Conservation (phyloP, 2,888 invertebrate species). For the Octodonta nipae region DNA sequence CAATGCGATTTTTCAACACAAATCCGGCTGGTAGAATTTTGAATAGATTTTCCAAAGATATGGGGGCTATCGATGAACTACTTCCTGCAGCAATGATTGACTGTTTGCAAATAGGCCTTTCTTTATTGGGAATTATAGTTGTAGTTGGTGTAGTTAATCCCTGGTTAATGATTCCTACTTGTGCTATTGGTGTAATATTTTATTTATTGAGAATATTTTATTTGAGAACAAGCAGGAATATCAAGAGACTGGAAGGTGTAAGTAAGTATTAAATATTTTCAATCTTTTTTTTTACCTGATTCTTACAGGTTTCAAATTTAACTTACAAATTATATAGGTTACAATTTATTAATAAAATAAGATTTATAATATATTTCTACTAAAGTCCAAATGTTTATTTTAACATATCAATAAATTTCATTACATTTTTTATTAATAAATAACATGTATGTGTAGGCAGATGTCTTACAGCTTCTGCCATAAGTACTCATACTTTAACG, state of each 20-base stretch:
- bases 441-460: too few relatives aligned
- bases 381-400: too few relatives aligned
- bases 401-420: too few relatives aligned
- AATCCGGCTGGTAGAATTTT: slow-evolving; percentile 50
- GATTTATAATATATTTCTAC: too few relatives aligned
- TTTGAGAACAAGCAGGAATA: slow-evolving; percentile 58
- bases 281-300: too few relatives aligned
- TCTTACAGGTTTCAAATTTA: too few relatives aligned
- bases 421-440: too few relatives aligned
- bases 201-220: slow-evolving; percentile 53
- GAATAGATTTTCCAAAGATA: slow-evolving; percentile 59
- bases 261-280: too few relatives aligned
- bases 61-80: slow-evolving; percentile 45
- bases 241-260: slow-evolving; percentile 59
- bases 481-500: too few relatives aligned
- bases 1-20: slow-evolving; percentile 54
- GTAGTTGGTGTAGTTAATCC: slow-evolving; percentile 60
- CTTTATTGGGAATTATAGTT: slow-evolving; percentile 55
- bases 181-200: slow-evolving; percentile 49
- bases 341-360: too few relatives aligned
- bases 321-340: too few relatives aligned
- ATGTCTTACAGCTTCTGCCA: too few relatives aligned
- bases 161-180: slow-evolving; percentile 53
- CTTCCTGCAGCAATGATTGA: slow-evolving; percentile 40
- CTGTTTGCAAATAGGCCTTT: slow-evolving; percentile 42